phyloP scores from a whole-genome alignment of 2,113 vertebrate species.

The Polypterus bichir region DNA sequence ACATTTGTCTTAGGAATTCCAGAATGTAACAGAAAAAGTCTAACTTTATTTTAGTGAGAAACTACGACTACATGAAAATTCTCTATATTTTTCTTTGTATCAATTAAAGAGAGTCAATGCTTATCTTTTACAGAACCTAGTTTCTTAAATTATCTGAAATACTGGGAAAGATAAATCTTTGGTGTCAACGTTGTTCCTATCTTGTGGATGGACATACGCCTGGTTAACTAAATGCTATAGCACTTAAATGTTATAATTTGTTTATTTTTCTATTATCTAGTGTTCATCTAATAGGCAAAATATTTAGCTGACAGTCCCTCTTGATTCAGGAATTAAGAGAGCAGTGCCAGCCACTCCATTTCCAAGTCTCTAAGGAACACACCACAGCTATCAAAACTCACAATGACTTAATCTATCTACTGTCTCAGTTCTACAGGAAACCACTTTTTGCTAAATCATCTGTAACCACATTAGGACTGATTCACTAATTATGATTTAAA shows the following conservation, averaged over 20 bases:
- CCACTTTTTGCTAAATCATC: slow-evolving; percentile 48
- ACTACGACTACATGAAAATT: too few relatives aligned
- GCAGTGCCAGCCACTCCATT: slow-evolving; percentile 43
- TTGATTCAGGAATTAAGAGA: slow-evolving; percentile 54
- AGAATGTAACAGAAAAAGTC: too few relatives aligned
- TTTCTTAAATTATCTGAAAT: too few relatives aligned
- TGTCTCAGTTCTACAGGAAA: slow-evolving; percentile 51
- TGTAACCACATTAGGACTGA: slow-evolving; percentile 50
- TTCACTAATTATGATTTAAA: slow-evolving; percentile 46
- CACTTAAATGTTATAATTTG: slow-evolving; percentile 46
- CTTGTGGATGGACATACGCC: too few relatives aligned
- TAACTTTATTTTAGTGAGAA: too few relatives aligned
- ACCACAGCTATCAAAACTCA: slow-evolving; percentile 45
- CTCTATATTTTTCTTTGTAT: too few relatives aligned
- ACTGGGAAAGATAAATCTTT: too few relatives aligned
- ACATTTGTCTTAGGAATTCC: too few relatives aligned
- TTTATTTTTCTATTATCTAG: slow-evolving; percentile 47
- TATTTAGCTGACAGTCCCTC: slow-evolving; percentile 59
- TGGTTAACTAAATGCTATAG: slow-evolving; percentile 31
- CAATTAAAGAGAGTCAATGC: too few relatives aligned
- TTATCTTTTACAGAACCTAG: too few relatives aligned
- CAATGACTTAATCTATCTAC: slow-evolving; percentile 44
- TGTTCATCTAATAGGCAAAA: slow-evolving; percentile 66
- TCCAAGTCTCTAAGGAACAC: slow-evolving; percentile 37
- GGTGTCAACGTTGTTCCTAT: too few relatives aligned